Evolutionary conservation across 2,113 vertebrate genomes (phyloP), one percentile per base, ranked within the genome.

Genomic region (Sinosuthora webbiana): DNA sequence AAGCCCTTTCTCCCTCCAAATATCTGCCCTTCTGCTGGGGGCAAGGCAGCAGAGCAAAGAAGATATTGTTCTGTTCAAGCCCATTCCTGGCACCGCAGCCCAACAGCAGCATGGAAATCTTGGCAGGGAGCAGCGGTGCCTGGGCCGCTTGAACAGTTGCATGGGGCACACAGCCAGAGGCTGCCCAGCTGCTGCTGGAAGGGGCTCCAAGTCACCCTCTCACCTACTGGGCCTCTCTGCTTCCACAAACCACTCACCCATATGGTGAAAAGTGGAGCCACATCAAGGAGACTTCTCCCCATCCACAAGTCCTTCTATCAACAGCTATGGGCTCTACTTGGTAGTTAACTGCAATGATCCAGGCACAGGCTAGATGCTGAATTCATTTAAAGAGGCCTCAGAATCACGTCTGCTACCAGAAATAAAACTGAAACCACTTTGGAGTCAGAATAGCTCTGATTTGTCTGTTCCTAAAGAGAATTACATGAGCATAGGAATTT

Each of bases 111-210:
- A 49, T 22, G 89, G 87, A 73, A 79, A 87, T 76, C 67, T 79
- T 87, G 71, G 89, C 82, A 84, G 60, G n/a, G 75, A 87, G 33
- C 8, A 4, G 8, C 11, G 20, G 84, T 0, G 10, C 76, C 67
- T 30, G 63, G 81, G 89, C 75, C 1, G 0, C 42, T 44, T 37
- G 21, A 92, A 57, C 56, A 68, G 64, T 57, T 87, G 70, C 62
- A 21, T 4, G 33, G 59, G 85, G 87, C 75, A 39, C 7, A 0
- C 45, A 53, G 83, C 89, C 91, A 77, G 78, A 55, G 64, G 65
- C 91, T 76, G 89, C 73, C 87, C 91, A 91, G 91, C 94, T 95
- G 91, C 91, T 65, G 74, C 77, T 75, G 85, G 69, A 95, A 79
- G 83, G 57, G 79, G 59, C 44, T 94, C 52, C 44, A 30, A 78